Evolutionary conservation across 2,888 invertebrate species (phyloP).

Genomic region (Agriotes lineatus): DNA sequence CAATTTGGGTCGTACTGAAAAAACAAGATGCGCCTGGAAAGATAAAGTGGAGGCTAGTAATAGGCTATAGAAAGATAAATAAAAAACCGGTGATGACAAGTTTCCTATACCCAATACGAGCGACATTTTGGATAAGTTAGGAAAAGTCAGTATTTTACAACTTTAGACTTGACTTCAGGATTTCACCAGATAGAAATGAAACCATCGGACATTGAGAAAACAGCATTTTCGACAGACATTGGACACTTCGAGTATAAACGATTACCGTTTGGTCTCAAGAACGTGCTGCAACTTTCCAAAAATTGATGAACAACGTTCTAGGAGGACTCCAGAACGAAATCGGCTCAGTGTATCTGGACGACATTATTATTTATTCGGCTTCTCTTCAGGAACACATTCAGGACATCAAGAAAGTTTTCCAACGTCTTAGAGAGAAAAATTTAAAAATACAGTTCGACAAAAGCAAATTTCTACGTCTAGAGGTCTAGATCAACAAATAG

Average conservation of each 20-base stretch:
- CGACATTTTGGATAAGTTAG: conserved; percentile 48
- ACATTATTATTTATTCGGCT: conserved; percentile 46
- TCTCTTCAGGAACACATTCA: conserved; percentile 46
- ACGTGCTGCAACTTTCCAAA: conserved; percentile 55
- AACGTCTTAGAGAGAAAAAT: conserved; percentile 39
- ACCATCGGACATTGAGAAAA: conserved; percentile 46
- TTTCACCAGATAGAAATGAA: conserved; percentile 51
- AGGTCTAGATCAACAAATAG: conserved; percentile 31
- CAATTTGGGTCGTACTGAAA: conserved; percentile 52
- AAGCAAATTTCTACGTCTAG: conserved; percentile 8
- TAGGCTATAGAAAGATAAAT: conserved; percentile 27
- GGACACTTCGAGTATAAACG: conserved; percentile 43
- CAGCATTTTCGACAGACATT: conserved; percentile 49
- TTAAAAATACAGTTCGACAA: conserved; percentile 46
- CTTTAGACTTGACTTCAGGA: conserved; percentile 47
- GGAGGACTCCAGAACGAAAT: conserved; percentile 41
- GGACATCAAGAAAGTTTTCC: conserved; percentile 44
- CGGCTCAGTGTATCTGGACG: conserved; percentile 50
- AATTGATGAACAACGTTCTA: conserved; percentile 50
- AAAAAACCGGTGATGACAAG: conserved; percentile 40
- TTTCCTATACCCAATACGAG: conserved; percentile 30
- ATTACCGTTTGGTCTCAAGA: conserved; percentile 50
- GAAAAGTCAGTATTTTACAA: conserved; percentile 45
- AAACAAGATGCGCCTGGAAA: conserved; percentile 49
- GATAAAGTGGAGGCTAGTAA: conserved; percentile 30